phyloP scores from a whole-genome alignment of 2,113 vertebrate genomes.

The Mugil cephalus region DNA sequence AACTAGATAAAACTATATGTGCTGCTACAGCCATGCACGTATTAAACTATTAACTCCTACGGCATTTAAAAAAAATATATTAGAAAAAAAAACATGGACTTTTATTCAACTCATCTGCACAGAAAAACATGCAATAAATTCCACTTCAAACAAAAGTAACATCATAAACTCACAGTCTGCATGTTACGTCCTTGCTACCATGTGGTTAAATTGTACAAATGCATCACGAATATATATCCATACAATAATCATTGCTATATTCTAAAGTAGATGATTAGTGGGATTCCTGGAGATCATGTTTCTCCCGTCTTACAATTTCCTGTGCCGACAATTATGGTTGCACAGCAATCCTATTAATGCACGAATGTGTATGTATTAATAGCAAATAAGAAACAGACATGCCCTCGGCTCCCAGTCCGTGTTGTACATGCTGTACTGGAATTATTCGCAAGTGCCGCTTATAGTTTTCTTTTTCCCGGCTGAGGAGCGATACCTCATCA shows the following conservation, averaged over 20 bases:
- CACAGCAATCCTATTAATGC: not conserved
- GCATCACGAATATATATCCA: not conserved
- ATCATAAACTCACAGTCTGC: not conserved
- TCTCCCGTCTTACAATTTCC: not conserved
- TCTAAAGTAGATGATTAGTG: not conserved
- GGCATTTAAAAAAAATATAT: too few species aligned
- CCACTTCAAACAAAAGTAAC: too few species aligned
- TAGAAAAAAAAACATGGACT: too few species aligned
- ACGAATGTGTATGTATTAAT: not conserved
- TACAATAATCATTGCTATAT: not conserved
- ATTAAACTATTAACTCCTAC: too few species aligned
- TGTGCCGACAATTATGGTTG: not conserved
- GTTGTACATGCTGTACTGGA: not conserved
- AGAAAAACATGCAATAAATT: too few species aligned
- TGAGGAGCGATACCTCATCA: conserved; percentile 46
- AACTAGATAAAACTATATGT: too few species aligned
- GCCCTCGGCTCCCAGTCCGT: not conserved
- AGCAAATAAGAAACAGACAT: conserved; percentile 41
- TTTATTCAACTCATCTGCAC: too few species aligned
- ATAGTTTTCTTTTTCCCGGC: conserved; percentile 2
- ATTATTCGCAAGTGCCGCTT: not conserved
- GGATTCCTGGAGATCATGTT: not conserved
- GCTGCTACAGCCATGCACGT: too few species aligned
- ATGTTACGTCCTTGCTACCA: not conserved
- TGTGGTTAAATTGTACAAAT: not conserved